These are phyloP conservation scores for Chionodraco myersi DNA, from an alignment of 2,113 vertebrate genomes.

Conservation along the genomic window DNA sequence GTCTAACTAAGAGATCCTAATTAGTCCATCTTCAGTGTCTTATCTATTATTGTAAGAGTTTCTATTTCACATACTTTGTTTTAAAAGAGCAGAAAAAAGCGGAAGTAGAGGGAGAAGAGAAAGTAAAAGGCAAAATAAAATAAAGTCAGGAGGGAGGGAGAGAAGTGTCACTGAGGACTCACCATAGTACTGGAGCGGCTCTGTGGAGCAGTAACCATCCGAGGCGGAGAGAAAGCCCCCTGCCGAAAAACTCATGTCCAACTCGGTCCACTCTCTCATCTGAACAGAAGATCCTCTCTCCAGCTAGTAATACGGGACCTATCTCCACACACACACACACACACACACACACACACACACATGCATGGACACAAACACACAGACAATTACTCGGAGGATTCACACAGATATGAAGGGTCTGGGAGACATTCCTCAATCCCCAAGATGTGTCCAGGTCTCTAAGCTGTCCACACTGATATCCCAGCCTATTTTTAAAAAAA, in stretches of 20 bases:
- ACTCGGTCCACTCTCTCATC: conserved; percentile 88
- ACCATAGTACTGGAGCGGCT: conserved; percentile 91
- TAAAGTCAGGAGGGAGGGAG: background rate
- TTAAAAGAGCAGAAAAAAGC: background rate
- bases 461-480: conserved; percentile 60
- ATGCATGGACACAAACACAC: conserved; percentile 24
- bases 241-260: conserved; percentile 87
- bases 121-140: background rate
- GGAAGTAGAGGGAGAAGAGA: background rate
- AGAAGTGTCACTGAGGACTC: conserved; percentile 66
- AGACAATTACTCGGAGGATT: conserved; percentile 49
- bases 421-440: conserved; percentile 73
- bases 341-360: conserved; percentile 26
- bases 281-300: conserved; percentile 65
- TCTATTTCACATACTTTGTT: background rate
- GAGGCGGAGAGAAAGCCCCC: conserved; percentile 86
- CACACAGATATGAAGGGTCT: conserved; percentile 62
- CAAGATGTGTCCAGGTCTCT: conserved; percentile 66
- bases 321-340: conserved; percentile 36
- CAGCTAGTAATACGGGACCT: conserved; percentile 35
- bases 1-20: background rate
- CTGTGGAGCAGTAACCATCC: conserved; percentile 87
- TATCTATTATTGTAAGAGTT: background rate
- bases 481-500: conserved; percentile 65
- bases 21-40: background rate